Base-by-base conservation (phyloP, 2,888 invertebrate genomes). In the Tiliacea citrago region DNA sequence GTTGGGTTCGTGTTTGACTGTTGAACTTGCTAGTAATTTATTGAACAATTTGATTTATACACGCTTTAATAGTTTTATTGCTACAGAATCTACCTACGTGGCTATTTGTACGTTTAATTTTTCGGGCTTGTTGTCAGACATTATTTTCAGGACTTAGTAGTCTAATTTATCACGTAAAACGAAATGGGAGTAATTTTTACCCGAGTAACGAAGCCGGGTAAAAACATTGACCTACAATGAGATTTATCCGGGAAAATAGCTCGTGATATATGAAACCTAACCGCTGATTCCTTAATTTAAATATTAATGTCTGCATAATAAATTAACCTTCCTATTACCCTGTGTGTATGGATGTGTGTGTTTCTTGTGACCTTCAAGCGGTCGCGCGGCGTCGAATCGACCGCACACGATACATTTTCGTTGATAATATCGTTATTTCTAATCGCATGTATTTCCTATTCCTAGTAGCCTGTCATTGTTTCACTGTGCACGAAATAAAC, bases 31-130 rank as follows among this genome's bases (percentile, higher is more conserved):
- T 8, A 16, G 62, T 77, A 77, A 77, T 77, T 63, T 77, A 77
- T 77, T 68, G 77, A 62, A 68, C 35, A 77, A 77, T 77, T 77
- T 77, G 77, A 77, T 77, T 77, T 77, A 77, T 45, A 77, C 0
- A n/a, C 5, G 24, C 35, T 45, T 35, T 57, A 63, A 76, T 57
- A 68, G 62, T 77, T 77, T 76, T 76, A 51, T 35, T 42, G 16
- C 16, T 45, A 45, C 35, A 12, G 16, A 2, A 21, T 5, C 12
- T 12, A 67, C 10, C 7, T 29, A 60, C 10, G 13, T 35, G 13
- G 39, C 5, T 24, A 9, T 6, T 24, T n/a, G 35, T 35, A 47
- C 21, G 0, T 68, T 6, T 35, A 29, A n/a, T n/a, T 35, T 71
- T 57, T 55, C 24, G 18, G 2, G 16, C 45, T 47, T 49, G 5